Evolutionary conservation across 2,888 invertebrate genomes (phyloP).

Genomic region (Plagiodera versicolora): DNA sequence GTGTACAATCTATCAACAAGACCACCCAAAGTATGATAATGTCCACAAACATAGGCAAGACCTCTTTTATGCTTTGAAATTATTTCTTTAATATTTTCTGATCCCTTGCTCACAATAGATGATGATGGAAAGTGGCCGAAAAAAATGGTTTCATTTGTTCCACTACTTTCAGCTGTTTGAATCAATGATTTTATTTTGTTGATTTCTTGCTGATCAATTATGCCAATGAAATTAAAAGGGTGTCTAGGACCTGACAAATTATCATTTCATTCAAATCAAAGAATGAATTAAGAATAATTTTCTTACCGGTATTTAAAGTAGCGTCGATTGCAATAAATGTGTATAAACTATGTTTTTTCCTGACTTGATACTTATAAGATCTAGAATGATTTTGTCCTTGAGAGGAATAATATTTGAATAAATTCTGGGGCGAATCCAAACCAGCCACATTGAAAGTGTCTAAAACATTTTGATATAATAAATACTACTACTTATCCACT

Average conservation of each 20-base stretch:
- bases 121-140: slow-evolving; percentile 94
- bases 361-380: slow-evolving; percentile 71
- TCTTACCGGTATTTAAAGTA: slow-evolving; percentile 76
- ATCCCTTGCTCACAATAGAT: slow-evolving; percentile 68
- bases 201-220: slow-evolving; percentile 63
- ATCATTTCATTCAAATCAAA: no score
- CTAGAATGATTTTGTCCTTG: slow-evolving; percentile 71
- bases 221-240: slow-evolving; percentile 90
- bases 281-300: not conserved
- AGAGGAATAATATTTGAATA: slow-evolving; percentile 75
- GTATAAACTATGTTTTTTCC: slow-evolving; percentile 64
- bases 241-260: slow-evolving; percentile 61
- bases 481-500: no score
- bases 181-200: slow-evolving; percentile 61
- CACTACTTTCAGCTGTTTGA: slow-evolving; percentile 56
- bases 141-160: slow-evolving; percentile 68
- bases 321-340: slow-evolving; percentile 89
- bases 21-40: slow-evolving; percentile 83
- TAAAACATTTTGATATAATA: no score
- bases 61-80: slow-evolving; percentile 64
- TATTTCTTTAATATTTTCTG: slow-evolving; percentile 59
- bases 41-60: slow-evolving; percentile 84
- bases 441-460: slow-evolving; percentile 86
- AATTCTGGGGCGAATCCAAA: slow-evolving; percentile 70
- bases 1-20: slow-evolving; percentile 84